A percentile compares a stretch with the other conserved stretches of the same genome.
Conservation (phyloP, 2,888 invertebrate species). For the Torymus texanus region DNA sequence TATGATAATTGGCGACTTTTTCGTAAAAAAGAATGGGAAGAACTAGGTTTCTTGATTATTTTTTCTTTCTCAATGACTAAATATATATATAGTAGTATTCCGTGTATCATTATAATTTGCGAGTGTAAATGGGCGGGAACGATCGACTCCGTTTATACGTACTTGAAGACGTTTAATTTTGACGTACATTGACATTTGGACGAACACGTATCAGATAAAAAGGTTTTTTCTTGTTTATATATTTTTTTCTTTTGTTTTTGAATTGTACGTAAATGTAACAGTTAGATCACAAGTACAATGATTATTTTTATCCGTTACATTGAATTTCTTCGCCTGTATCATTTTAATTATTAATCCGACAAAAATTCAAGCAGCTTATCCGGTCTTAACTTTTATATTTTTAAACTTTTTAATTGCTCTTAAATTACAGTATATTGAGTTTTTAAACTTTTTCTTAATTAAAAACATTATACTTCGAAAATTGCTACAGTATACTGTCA, state of each 20-base stretch:
- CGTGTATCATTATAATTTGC: conserved; percentile 1
- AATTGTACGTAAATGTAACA: conserved; percentile 11
- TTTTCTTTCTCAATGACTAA: conserved; percentile 27
- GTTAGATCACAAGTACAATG: conserved; percentile 21
- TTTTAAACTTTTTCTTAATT: no score
- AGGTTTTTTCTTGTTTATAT: conserved; percentile 13
- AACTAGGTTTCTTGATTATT: conserved; percentile 13
- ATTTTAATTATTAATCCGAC: background rate
- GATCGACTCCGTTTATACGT: conserved; percentile 38
- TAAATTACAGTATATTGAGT: no score
- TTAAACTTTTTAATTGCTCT: no score
- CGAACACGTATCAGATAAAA: conserved; percentile 37
- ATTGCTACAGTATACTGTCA: conserved; percentile 10
- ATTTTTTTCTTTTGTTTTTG: background rate
- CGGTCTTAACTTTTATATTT: conserved; percentile 4
- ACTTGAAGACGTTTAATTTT: conserved; percentile 12
- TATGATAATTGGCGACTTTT: conserved; percentile 23
- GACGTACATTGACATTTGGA: conserved; percentile 33
- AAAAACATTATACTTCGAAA: no score
- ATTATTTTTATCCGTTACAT: background rate
- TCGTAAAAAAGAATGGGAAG: conserved; percentile 32
- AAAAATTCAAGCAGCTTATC: conserved; percentile 14
- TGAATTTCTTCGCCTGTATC: background rate
- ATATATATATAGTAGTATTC: conserved; percentile 24
- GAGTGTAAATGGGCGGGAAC: conserved; percentile 49